Evolutionary conservation across 2,888 invertebrate species (phyloP), one percentile per base, ranked within the genome.

Genomic region (Drosophila lacicola): DNA sequence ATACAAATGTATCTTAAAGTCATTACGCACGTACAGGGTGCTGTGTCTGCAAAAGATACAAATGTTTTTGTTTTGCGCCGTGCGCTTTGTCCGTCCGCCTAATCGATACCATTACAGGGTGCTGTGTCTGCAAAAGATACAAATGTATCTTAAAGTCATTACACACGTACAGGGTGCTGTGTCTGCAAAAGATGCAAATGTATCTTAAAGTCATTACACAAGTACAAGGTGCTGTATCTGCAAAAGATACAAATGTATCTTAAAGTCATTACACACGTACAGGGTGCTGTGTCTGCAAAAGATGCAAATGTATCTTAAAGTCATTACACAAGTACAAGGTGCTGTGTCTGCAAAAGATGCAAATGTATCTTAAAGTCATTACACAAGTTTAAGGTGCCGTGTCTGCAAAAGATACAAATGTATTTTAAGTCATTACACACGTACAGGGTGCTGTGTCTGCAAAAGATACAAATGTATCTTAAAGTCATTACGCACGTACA

Each of bases 321-420:
- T 9, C 9, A 6, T 25, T 25, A 25, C 1, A 25, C 6, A 25
- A 6, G 25, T 76, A 82, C 88, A 82, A 86, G 82, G 88, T 85
- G 88, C 54, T 65, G 33, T 29, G 39, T 44, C 39, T 37, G 39
- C 4, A 17, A 44, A 41, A 57, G 66, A 65, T 71, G 70, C 57
- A 6, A 2, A n/a, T 3, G 33, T 17, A 34, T 8, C 34, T 10
- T 10, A 9, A 34, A 34, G 61, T 46, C 25, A 45, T 45, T 41
- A 17, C 17, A 17, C 17, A 1, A 1, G 17, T 17, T 8, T 8
- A 25, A 8, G 25, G 25, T 25, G 25, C 25, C 8, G 6, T 25
- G 25, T 25, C 19, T 49, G 10, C 8, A 36, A 13, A n/a, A 3
- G 10, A 29, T 14, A 45, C 45, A 29, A 29, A 45, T n/a, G 9